A percentile compares a stretch with the other conserved stretches of the same genome.
phyloP scores from a whole-genome alignment of 1,140 invertebrate genomes.

The Drosophila tani region DNA sequence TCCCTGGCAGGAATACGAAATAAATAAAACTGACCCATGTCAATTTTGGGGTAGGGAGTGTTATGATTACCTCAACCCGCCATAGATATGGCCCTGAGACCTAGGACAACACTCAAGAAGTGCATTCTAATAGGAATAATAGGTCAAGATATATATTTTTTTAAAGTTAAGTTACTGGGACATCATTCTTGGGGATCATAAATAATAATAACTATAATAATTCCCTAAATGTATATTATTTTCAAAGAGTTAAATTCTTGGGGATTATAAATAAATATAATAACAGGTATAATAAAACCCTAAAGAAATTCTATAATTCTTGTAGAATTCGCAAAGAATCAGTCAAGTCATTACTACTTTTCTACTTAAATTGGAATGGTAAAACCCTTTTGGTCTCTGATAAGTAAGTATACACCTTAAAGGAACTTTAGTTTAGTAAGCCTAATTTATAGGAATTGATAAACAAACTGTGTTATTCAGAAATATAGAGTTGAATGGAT shows the following conservation, averaged over 20 bases:
- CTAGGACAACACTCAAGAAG: constrained; percentile 9
- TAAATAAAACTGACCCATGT: constrained; percentile 41
- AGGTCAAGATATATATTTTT: neutral
- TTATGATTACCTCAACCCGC: constrained; percentile 15
- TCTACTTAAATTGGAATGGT: too few species aligned
- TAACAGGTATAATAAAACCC: neutral
- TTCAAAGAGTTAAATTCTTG: neutral
- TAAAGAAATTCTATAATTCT: neutral
- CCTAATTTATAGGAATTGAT: neutral
- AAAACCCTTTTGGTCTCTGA: too few species aligned
- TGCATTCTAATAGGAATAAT: neutral
- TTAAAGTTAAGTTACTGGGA: too few species aligned
- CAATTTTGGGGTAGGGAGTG: constrained; percentile 10
- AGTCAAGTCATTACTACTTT: too few species aligned
- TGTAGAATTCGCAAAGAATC: too few species aligned
- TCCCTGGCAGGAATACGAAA: constrained; percentile 11
- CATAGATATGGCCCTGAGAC: neutral
- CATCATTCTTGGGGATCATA: too few species aligned
- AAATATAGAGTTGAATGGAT: neutral
- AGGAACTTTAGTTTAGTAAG: neutral
- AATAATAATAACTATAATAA: too few species aligned
- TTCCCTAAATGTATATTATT: neutral
- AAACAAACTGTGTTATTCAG: neutral
- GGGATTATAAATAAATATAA: too few species aligned
- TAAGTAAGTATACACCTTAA: too few species aligned